Evolutionary conservation across 2,888 invertebrate genomes (phyloP).

Genomic region (Thysanoteuthis rhombus): DNA sequence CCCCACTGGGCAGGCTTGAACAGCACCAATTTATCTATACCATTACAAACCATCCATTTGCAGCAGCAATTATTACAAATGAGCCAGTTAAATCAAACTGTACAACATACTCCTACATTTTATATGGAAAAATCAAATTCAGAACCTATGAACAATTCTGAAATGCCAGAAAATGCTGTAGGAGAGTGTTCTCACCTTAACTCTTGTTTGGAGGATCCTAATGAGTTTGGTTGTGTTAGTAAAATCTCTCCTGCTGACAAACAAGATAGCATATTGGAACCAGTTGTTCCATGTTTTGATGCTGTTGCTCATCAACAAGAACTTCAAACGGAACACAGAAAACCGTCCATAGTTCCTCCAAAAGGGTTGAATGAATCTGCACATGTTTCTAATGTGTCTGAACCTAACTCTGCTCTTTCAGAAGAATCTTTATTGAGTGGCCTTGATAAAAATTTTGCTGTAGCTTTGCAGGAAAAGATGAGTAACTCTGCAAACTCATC

Average conservation of each 20-base stretch:
- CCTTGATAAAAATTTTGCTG: constrained; percentile 21
- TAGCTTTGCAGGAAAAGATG: constrained; percentile 2
- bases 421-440: constrained; percentile 26
- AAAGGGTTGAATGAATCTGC: not conserved
- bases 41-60: constrained; percentile 46
- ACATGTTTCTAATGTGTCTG: not conserved
- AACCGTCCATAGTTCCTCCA: constrained; percentile 25
- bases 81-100: constrained; percentile 27
- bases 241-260: constrained; percentile 21
- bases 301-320: not conserved
- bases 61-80: constrained; percentile 54
- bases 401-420: constrained; percentile 22
- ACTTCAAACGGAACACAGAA: not conserved
- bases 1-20: constrained; percentile 17
- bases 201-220: constrained; percentile 12
- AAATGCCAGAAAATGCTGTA: not conserved
- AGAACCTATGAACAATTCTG: not conserved
- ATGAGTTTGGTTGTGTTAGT: constrained; percentile 1
- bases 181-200: not conserved
- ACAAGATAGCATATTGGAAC: not conserved
- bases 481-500: constrained; percentile 14
- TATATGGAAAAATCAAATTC: constrained; percentile 24
- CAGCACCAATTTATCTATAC: constrained; percentile 17
- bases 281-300: not conserved
- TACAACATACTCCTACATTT: constrained; percentile 15